A percentile compares a stretch with the other conserved stretches of the same genome.
phyloP scores from a whole-genome alignment of 2,797 vertebrate species.

The Centropyge bicolor region DNA sequence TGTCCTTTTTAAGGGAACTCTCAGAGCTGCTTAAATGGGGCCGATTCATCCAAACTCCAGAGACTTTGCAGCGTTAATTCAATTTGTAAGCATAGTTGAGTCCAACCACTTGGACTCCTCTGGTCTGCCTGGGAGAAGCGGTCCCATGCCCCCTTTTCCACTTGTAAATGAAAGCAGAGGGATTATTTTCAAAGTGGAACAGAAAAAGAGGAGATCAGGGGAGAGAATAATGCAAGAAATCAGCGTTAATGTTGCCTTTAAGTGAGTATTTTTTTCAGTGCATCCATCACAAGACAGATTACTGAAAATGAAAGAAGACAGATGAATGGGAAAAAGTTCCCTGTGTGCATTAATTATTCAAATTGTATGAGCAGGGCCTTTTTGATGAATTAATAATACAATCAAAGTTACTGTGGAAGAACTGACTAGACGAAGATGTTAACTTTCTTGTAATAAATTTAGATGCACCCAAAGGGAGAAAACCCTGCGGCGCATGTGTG shows the following conservation, averaged over 20 bases:
- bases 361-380: conserved; percentile 35
- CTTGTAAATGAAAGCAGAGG: conserved; percentile 31
- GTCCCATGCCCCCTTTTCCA: conserved; percentile 16
- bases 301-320: conserved; percentile 45
- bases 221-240: conserved; percentile 30
- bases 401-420: conserved; percentile 17
- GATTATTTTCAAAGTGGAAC: conserved; percentile 34
- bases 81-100: conserved; percentile 47
- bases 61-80: conserved; percentile 47
- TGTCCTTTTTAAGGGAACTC: conserved; percentile 26
- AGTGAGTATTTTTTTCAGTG: neutral
- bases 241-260: neutral
- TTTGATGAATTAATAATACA: conserved; percentile 55
- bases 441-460: conserved; percentile 34
- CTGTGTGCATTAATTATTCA: conserved; percentile 45
- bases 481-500: neutral
- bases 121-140: conserved; percentile 21
- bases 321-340: conserved; percentile 38
- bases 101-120: conserved; percentile 40
- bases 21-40: conserved; percentile 31
- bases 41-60: conserved; percentile 28
- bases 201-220: conserved; percentile 22
- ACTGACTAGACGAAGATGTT: conserved; percentile 22
- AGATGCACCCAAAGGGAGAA: conserved; percentile 4
- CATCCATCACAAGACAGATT: conserved; percentile 37